phyloP scores from a whole-genome alignment of 2,113 vertebrate genomes.

The Eolophus roseicapilla region DNA sequence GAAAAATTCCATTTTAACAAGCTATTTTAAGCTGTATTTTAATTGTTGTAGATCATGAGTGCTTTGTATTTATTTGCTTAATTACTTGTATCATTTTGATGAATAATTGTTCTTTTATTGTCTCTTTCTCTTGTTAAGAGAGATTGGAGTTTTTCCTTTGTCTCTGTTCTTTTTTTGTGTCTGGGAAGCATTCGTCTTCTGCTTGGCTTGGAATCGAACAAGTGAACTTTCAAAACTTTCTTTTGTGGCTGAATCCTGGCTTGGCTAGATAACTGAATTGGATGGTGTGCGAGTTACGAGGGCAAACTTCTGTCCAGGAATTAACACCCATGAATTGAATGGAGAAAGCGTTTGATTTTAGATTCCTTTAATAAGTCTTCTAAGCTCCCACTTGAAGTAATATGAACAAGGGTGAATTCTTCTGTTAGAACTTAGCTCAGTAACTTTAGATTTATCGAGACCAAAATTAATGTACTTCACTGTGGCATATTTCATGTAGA shows the following conservation, averaged over 20 bases:
- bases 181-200: neutral
- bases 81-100: neutral
- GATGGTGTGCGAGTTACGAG: neutral
- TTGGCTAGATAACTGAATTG: neutral
- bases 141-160: neutral
- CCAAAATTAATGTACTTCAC: neutral
- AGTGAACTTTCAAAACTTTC: neutral
- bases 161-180: neutral
- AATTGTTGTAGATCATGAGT: neutral
- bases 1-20: constrained; percentile 5
- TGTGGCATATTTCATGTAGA: neutral
- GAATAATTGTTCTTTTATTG: neutral
- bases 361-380: neutral
- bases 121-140: neutral
- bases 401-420: neutral
- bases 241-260: neutral
- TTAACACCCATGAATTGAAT: neutral
- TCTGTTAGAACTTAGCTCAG: neutral
- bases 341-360: neutral
- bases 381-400: neutral
- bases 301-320: neutral
- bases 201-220: constrained; percentile 18
- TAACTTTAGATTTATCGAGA: neutral
- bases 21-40: constrained; percentile 28
- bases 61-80: constrained; percentile 15